A percentile compares a stretch with the other conserved stretches of the same genome.
phyloP scores from a whole-genome alignment of 1,140 invertebrate genomes.

The Lordiphosa collinella region DNA sequence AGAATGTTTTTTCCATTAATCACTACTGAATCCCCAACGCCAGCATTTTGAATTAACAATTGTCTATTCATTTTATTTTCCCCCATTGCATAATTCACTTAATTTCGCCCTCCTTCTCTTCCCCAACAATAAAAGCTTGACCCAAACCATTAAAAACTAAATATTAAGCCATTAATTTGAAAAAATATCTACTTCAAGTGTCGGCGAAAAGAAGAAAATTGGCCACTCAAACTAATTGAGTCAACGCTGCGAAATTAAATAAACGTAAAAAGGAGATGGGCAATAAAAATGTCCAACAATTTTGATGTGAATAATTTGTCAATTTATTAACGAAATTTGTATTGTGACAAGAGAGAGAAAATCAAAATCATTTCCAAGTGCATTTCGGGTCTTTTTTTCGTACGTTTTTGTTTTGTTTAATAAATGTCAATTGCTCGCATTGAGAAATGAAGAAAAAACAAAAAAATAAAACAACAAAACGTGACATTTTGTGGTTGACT shows the following conservation, averaged over 20 bases:
- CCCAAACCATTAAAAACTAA: conserved; percentile 34
- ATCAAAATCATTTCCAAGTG: conserved; percentile 39
- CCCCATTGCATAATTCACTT: conserved; percentile 35
- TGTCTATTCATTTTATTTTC: conserved; percentile 18
- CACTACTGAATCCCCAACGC: too few species aligned
- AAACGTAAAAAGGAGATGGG: conserved; percentile 7
- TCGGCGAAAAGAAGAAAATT: conserved; percentile 47
- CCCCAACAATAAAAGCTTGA: conserved; percentile 9
- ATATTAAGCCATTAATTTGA: conserved; percentile 54
- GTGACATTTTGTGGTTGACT: conserved; percentile 75
- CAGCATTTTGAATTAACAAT: neutral
- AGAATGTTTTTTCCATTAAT: too few species aligned
- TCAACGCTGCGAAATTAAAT: conserved; percentile 3
- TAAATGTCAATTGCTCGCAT: conserved; percentile 65
- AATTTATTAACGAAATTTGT: conserved; percentile 43
- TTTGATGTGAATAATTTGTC: conserved; percentile 64
- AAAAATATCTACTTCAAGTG: conserved; percentile 46
- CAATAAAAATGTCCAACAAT: conserved; percentile 60
- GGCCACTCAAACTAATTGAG: conserved; percentile 63
- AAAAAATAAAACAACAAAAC: conserved; percentile 61
- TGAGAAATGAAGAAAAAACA: conserved; percentile 29
- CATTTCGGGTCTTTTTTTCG: conserved; percentile 25
- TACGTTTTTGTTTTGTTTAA: conserved; percentile 34
- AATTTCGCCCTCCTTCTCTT: conserved; percentile 22
- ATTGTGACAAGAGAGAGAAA: conserved; percentile 64